Conservation (phyloP, 2,113 vertebrate species). For the Nannobrachium achirus region DNA sequence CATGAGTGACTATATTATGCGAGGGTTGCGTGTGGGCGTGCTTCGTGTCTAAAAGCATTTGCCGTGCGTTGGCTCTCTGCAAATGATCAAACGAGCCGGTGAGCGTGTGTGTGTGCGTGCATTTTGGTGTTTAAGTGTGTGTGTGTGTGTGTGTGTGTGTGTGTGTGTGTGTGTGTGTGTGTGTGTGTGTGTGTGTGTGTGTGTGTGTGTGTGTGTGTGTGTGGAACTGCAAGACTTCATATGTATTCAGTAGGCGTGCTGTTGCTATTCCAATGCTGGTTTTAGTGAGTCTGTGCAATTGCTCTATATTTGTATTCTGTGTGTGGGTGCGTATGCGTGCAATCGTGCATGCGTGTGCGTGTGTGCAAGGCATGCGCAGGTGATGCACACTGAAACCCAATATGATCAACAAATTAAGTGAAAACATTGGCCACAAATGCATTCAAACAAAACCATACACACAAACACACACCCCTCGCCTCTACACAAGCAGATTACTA, state of each 20-base stretch:
- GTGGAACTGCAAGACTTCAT: not conserved
- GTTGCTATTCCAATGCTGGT: too few relatives aligned
- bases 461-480: too few relatives aligned
- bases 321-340: not conserved
- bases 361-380: not conserved
- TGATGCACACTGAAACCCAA: too few relatives aligned
- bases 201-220: not conserved
- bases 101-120: not conserved
- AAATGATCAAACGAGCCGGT: conserved; percentile 22
- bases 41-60: conserved; percentile 2
- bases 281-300: too few relatives aligned
- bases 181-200: conserved; percentile 1
- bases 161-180: too few relatives aligned
- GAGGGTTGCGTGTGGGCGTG: conserved; percentile 1
- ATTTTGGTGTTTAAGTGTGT: too few relatives aligned
- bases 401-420: too few relatives aligned
- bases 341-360: not conserved
- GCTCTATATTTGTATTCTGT: not conserved
- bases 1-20: conserved; percentile 8
- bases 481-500: conserved; percentile 20
- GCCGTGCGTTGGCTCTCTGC: not conserved
- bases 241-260: not conserved
- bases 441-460: too few relatives aligned
- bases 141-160: too few relatives aligned
- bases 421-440: too few relatives aligned